Conservation (phyloP, 1,140 invertebrate genomes). For the Nasonia vitripennis region DNA sequence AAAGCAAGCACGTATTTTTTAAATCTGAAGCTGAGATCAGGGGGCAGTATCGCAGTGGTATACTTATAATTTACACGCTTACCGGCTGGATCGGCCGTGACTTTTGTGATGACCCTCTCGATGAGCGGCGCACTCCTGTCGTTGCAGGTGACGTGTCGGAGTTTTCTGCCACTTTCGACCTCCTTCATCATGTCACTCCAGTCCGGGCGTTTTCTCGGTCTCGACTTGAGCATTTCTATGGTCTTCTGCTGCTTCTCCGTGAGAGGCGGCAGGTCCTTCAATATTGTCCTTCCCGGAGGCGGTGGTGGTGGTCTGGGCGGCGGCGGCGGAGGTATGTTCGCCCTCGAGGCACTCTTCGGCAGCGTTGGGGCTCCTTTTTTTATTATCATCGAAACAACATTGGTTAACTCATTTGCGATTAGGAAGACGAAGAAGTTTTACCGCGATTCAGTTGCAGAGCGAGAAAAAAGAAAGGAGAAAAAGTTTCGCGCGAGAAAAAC, state of each 20-base stretch:
- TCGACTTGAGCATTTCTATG: slow-evolving; percentile 80
- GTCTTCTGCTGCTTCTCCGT: slow-evolving; percentile 77
- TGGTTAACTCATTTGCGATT: background rate
- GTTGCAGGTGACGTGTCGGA: slow-evolving; percentile 89
- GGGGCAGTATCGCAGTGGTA: background rate
- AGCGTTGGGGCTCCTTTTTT: slow-evolving; percentile 70
- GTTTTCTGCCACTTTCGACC: slow-evolving; percentile 85
- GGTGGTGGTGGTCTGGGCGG: slow-evolving; percentile 84
- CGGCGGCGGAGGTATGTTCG: slow-evolving; percentile 76
- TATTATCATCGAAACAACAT: background rate
- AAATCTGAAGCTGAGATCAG: background rate
- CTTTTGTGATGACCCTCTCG: slow-evolving; percentile 74
- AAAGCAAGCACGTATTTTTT: no score
- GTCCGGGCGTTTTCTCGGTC: slow-evolving; percentile 87
- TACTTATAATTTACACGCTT: slow-evolving; percentile 54
- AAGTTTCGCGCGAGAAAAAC: background rate
- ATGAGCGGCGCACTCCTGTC: slow-evolving; percentile 82
- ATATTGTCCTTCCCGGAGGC: slow-evolving; percentile 74
- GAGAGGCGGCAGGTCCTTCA: slow-evolving; percentile 73
- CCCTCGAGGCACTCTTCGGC: slow-evolving; percentile 72
- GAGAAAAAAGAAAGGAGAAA: background rate
- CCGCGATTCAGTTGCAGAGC: background rate
- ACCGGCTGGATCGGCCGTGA: slow-evolving; percentile 77
- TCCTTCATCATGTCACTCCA: slow-evolving; percentile 94
- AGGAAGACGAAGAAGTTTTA: background rate